Evolutionary conservation across 64 coral and sea anemone species (phyloP), one percentile per base, ranked within the genome.

Genomic region (Montipora capricornis): DNA sequence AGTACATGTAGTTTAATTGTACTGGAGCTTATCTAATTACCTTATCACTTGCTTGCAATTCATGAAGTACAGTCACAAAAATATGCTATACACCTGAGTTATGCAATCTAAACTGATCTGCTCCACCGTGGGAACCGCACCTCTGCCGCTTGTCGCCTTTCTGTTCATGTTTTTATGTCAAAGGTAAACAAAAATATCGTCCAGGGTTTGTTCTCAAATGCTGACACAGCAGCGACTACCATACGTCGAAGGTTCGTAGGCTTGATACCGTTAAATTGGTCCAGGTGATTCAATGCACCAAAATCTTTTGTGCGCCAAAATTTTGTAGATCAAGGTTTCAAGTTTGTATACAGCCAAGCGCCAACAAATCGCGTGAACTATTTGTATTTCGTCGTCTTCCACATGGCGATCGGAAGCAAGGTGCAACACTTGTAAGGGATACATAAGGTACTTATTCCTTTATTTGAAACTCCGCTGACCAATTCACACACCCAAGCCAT

Each of bases 31-130:
- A n/a, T 24, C 24, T 24, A 24, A 24, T 24, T 24, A 24, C 24
- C 24, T 24, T 24, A 24, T 24, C 1, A 24, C 24, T 24, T 29
- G 1, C 45, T 50, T 9, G 73, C 20, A 37, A 0, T 17, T 22
- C 3, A 3, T 85, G 4, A 37, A 90, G 7, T 60, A 37, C n/a
- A 57, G 52, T 57, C 10, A 57, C 1, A 29, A 29, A 29, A 29
- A 29, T 29, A 29, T 57, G 5, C 10, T 84, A 5, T 60, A 17
- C 89, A 95, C 94, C 89, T 89, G 75, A 76, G 94, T 95, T 37
- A 95, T 82, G 16, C 52, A 58, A 59, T 95, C 94, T 12, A 83
- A 87, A 48, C 77, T 89, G 11, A 95, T 95, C 84, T 95, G 94
- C 45, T 89, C 76, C 37, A 95, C 78, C 20, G 94, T 95, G 5